A percentile compares a stretch with the other conserved stretches of the same genome.
Evolutionary conservation across 2,113 vertebrate species (phyloP).

Genomic region (Saiga tatarica): DNA sequence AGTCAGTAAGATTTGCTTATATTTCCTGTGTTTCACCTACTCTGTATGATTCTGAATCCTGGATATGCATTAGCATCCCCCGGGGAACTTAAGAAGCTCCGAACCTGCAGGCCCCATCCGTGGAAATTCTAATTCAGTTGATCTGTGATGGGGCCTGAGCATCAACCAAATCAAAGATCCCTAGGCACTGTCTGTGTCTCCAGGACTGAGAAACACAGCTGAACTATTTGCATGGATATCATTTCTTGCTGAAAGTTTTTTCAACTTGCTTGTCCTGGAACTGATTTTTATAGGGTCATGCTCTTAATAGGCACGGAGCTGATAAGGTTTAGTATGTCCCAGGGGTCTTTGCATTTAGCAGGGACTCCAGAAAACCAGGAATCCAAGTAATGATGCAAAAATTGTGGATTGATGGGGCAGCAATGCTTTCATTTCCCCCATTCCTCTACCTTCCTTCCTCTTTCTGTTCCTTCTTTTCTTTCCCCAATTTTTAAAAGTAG

Average conservation of each 20-base stretch:
- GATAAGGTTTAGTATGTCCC: not conserved
- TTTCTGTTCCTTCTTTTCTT: not conserved
- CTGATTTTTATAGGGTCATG: not conserved
- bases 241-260: not conserved
- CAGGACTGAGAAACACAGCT: not conserved
- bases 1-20: not conserved
- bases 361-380: not conserved
- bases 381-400: not conserved
- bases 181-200: not conserved
- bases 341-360: not conserved
- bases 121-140: not conserved
- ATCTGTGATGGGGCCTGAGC: not conserved
- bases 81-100: not conserved
- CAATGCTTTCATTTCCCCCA: not conserved
- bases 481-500: not conserved
- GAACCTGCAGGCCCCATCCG: accelerated
- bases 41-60: not conserved
- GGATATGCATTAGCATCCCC: not conserved
- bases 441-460: not conserved
- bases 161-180: not conserved
- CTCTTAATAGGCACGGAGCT: not conserved
- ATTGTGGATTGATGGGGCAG: not conserved
- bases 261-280: not conserved
- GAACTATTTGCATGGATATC: not conserved
- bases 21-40: not conserved